These are phyloP conservation scores for Nycticorax nycticorax DNA, from an alignment of 2,113 vertebrate species.

Conservation along the genomic window DNA sequence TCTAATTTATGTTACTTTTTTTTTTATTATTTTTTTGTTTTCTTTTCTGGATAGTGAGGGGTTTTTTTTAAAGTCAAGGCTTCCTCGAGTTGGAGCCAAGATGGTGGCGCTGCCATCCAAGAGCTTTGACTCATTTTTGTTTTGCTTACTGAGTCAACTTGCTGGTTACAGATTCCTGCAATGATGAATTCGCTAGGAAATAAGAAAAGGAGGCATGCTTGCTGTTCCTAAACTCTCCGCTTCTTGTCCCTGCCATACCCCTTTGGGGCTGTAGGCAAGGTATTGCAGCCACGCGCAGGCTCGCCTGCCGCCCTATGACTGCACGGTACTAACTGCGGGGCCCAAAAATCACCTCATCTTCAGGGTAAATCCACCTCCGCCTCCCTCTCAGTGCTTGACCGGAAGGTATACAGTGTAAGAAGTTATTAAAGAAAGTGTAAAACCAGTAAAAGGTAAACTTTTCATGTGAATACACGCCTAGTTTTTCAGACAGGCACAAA, in stretches of 20 bases:
- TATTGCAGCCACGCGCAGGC: rapidly evolving
- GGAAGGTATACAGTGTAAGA: neutral
- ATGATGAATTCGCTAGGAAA: neutral
- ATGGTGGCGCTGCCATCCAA: neutral
- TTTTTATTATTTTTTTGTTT: neutral
- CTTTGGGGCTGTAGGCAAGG: neutral
- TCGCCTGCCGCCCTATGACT: neutral
- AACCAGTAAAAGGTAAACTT: neutral
- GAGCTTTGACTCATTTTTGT: neutral
- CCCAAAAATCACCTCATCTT: neutral
- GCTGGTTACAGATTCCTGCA: neutral
- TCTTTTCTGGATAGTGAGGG: neutral
- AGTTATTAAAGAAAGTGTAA: neutral
- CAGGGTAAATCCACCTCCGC: neutral
- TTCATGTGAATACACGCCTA: neutral
- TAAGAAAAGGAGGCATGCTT: neutral
- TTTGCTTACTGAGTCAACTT: neutral
- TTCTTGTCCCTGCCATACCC: neutral
- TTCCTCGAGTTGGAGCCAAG: neutral
- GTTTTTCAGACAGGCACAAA: neutral
- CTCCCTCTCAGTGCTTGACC: neutral
- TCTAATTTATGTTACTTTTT: neutral
- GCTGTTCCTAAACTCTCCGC: rapidly evolving
- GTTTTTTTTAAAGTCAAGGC: neutral
- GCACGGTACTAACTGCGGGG: rapidly evolving